Evolutionary conservation across 37 sponge, comb jelly and placozoan genomes (phyloP).

Genomic region (Lycopodina hypogea): DNA sequence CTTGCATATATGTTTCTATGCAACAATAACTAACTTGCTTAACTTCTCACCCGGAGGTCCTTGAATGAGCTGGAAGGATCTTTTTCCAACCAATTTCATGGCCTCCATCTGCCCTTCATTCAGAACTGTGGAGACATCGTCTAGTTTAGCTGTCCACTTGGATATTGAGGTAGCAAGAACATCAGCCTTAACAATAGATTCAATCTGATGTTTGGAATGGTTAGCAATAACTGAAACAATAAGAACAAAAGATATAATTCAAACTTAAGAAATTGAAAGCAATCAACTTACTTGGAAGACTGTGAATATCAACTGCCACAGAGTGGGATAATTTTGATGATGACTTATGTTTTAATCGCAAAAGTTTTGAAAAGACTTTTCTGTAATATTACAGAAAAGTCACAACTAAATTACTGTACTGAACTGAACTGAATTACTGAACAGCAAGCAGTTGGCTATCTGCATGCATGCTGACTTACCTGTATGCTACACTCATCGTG

Average conservation of each 20-base stretch:
- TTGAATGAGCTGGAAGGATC: constrained; percentile 60
- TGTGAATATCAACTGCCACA: too few relatives aligned
- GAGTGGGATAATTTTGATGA: background rate
- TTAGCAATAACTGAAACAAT: too few relatives aligned
- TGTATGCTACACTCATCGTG: constrained; percentile 20
- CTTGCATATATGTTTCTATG: too few relatives aligned
- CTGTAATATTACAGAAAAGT: background rate
- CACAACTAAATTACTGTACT: background rate
- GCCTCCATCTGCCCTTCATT: constrained; percentile 47
- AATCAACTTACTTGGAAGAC: too few relatives aligned
- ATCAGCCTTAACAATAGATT: too few relatives aligned
- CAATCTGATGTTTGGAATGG: too few relatives aligned
- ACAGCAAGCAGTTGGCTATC: background rate
- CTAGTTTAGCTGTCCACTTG: background rate
- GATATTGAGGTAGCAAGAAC: constrained; percentile 12
- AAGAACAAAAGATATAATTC: too few relatives aligned
- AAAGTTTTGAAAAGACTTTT: background rate
- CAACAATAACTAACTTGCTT: too few relatives aligned
- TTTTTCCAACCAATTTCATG: constrained; percentile 8
- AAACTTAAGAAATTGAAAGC: too few relatives aligned
- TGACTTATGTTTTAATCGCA: background rate
- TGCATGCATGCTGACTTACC: constrained; percentile 35
- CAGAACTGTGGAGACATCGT: background rate
- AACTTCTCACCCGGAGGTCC: constrained; percentile 72
- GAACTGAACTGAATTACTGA: too few relatives aligned